Conservation (phyloP, 2,797 vertebrate species). For the Microhierax caerulescens region DNA sequence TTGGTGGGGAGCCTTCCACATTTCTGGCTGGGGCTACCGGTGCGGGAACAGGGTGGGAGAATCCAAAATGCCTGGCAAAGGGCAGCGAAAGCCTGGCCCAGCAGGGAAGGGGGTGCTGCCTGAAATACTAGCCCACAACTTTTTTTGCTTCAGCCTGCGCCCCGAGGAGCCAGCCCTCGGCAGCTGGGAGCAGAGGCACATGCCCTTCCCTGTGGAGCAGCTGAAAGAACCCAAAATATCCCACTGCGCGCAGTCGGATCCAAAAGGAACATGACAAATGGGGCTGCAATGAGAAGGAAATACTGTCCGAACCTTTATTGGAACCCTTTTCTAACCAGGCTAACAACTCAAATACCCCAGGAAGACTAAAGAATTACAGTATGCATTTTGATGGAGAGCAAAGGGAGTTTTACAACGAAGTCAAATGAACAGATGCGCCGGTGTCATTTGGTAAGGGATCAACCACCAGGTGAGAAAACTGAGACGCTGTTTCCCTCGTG, state of each 20-base stretch:
- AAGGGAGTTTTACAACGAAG: constrained; percentile 10
- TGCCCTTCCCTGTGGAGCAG: background rate
- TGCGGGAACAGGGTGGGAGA: background rate
- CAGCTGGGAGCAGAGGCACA: background rate
- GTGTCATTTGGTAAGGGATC: background rate
- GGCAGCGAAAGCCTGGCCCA: background rate
- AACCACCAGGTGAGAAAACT: background rate
- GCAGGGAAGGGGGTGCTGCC: background rate
- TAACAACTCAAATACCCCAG: constrained; percentile 64
- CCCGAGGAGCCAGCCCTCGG: background rate
- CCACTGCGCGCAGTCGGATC: rapidly evolving
- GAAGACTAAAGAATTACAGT: constrained; percentile 67
- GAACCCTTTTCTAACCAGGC: constrained; percentile 54
- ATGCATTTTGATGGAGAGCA: constrained; percentile 3
- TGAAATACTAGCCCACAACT: background rate
- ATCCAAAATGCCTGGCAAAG: background rate
- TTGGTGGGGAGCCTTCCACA: rapidly evolving
- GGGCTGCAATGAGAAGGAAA: background rate
- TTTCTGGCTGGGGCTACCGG: background rate
- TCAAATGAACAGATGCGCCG: background rate
- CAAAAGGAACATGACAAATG: constrained; percentile 5
- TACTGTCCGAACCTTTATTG: constrained; percentile 41
- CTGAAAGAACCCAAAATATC: constrained; percentile 39
- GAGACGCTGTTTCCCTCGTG: rapidly evolving
- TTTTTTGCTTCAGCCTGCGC: background rate